Percentiles rank a stretch among this genome's conserved stretches.
Evolutionary conservation across 2,797 vertebrate genomes (phyloP).

Genomic region (Glyptemys insculpta): DNA sequence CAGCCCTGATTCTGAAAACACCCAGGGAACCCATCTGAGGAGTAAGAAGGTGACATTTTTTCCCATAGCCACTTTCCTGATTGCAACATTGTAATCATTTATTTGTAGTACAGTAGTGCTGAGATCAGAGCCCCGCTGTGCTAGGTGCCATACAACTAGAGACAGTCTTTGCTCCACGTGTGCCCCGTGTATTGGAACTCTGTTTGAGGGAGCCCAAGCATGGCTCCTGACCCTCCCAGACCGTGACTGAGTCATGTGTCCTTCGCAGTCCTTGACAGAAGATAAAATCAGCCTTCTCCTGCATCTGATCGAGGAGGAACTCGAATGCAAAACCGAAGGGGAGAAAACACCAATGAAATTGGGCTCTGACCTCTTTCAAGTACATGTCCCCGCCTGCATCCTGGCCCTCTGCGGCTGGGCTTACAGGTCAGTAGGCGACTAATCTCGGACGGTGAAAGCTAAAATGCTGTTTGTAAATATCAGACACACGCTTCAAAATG

Average conservation of each 20-base stretch:
- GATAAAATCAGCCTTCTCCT: constrained; percentile 88
- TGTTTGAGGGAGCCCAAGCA: not conserved
- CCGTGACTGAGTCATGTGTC: not conserved
- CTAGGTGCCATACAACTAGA: not conserved
- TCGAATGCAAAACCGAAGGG: constrained; percentile 81
- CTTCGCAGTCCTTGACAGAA: constrained; percentile 88
- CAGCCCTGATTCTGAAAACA: not conserved
- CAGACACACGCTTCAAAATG: fast-evolving
- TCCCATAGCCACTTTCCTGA: not conserved
- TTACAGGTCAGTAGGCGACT: constrained; percentile 82
- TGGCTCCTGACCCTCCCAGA: not conserved
- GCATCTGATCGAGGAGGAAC: constrained; percentile 89
- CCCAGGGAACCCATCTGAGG: not conserved
- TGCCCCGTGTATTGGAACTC: not conserved
- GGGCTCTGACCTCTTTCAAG: constrained; percentile 83
- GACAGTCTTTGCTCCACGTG: not conserved
- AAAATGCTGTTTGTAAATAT: not conserved
- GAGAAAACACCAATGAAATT: constrained; percentile 60
- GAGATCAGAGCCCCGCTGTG: not conserved
- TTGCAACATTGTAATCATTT: not conserved
- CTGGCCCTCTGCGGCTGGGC: constrained; percentile 94
- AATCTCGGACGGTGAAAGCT: not conserved
- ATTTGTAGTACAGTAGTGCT: not conserved
- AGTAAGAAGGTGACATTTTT: not conserved
- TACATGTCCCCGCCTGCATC: constrained; percentile 91